Evolutionary conservation across 64 coral and sea anemone species (phyloP).

Genomic region (Acropora tenuis): DNA sequence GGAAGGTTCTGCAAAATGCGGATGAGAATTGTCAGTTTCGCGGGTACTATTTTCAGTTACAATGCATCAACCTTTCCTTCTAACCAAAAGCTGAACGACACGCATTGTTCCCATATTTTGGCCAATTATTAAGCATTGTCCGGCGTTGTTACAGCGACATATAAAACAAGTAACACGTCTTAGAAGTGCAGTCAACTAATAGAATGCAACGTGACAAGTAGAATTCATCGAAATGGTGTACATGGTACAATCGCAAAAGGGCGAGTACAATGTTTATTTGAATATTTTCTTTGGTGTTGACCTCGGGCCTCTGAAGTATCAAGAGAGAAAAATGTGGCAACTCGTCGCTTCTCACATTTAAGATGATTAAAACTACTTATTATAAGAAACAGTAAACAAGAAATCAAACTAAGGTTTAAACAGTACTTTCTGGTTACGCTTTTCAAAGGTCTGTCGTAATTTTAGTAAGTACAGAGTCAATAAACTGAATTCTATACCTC

Average conservation of each 20-base stretch:
- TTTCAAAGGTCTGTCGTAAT: background rate
- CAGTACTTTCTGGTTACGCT: background rate
- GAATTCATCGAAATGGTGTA: too few species aligned
- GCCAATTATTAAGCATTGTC: too few species aligned
- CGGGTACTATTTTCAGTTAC: background rate
- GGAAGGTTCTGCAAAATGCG: slow-evolving; percentile 59
- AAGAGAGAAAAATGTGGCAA: background rate
- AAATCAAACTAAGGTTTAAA: background rate
- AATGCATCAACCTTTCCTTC: background rate
- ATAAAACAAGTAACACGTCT: too few species aligned
- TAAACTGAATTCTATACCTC: slow-evolving; percentile 52
- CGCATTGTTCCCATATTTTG: too few species aligned
- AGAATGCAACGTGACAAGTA: too few species aligned
- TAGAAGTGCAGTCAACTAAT: too few species aligned
- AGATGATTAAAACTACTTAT: background rate
- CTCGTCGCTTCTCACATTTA: background rate
- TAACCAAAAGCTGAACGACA: background rate
- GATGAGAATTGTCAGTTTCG: background rate
- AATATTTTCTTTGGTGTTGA: background rate
- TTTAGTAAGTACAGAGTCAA: too few species aligned
- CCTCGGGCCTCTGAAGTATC: too few species aligned
- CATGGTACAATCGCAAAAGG: too few species aligned
- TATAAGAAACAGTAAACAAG: background rate
- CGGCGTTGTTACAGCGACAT: too few species aligned
- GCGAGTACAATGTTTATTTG: background rate